Conservation (phyloP, 2,113 vertebrate genomes). For the Uropsilus gracilis region DNA sequence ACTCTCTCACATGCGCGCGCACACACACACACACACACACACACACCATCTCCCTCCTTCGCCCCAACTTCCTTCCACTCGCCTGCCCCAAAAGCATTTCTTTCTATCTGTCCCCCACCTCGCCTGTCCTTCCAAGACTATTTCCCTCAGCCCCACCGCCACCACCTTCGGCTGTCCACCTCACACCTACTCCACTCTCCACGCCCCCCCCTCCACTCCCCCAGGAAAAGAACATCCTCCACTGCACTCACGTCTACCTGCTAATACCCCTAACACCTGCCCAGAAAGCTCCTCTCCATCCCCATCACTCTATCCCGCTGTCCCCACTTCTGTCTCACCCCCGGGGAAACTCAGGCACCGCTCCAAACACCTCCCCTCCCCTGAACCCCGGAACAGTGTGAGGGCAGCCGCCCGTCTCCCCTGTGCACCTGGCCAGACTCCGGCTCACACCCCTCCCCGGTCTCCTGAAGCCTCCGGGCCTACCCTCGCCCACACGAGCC, state of each 20-base stretch:
- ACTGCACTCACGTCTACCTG: not conserved
- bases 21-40: not conserved
- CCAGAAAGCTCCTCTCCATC: not conserved
- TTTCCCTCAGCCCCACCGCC: not conserved
- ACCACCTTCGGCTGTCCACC: not conserved
- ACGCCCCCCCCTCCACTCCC: not conserved
- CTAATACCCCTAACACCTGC: not conserved
- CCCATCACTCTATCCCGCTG: not conserved
- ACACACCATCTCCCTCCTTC: not conserved
- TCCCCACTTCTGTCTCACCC: not conserved
- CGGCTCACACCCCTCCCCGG: not conserved
- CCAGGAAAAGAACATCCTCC: not conserved
- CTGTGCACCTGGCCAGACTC: not conserved
- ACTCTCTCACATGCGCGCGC: not conserved
- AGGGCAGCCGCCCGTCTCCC: not conserved
- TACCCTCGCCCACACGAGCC: not conserved
- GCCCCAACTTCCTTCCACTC: conserved; percentile 14
- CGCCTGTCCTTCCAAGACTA: not conserved
- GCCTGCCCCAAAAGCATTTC: conserved; percentile 18
- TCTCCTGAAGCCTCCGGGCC: not conserved
- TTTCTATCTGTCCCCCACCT: not conserved
- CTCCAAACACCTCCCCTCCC: not conserved
- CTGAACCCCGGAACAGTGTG: not conserved
- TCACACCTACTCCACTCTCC: not conserved
- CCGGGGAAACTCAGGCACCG: not conserved